phyloP scores from a whole-genome alignment of 2,888 invertebrate genomes.

The Apotomis capreana region DNA sequence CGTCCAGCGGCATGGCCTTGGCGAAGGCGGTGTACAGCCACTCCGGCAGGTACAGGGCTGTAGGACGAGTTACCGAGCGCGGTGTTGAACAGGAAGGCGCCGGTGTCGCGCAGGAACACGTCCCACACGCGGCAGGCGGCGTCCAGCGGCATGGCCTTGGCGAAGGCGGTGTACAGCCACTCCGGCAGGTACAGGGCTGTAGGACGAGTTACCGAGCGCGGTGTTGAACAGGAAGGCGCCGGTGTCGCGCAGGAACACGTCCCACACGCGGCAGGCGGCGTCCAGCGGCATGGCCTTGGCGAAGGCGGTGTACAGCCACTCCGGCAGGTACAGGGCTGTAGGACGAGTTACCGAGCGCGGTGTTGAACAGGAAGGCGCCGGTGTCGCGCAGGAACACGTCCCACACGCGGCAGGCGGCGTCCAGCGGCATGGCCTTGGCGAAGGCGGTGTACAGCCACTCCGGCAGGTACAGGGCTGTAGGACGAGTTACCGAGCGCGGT shows the following conservation, averaged over 20 bases:
- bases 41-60: conserved; percentile 87
- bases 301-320: conserved; percentile 91
- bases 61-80: conserved; percentile 86
- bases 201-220: conserved; percentile 86
- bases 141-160: conserved; percentile 93
- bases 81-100: conserved; percentile 92
- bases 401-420: conserved; percentile 94
- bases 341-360: conserved; percentile 87
- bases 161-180: conserved; percentile 90
- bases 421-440: conserved; percentile 94
- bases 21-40: conserved; percentile 89
- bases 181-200: conserved; percentile 87
- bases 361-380: conserved; percentile 92
- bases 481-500: too few species aligned
- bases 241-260: conserved; percentile 93
- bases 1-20: conserved; percentile 94
- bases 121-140: conserved; percentile 95
- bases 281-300: conserved; percentile 93
- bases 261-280: conserved; percentile 94
- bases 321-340: conserved; percentile 85
- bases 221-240: conserved; percentile 94
- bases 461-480: conserved; percentile 90
- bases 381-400: conserved; percentile 94
- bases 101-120: conserved; percentile 93
- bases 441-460: conserved; percentile 96